Evolutionary conservation across 1,140 invertebrate species (phyloP).

Genomic region (Chlorops oryzae): DNA sequence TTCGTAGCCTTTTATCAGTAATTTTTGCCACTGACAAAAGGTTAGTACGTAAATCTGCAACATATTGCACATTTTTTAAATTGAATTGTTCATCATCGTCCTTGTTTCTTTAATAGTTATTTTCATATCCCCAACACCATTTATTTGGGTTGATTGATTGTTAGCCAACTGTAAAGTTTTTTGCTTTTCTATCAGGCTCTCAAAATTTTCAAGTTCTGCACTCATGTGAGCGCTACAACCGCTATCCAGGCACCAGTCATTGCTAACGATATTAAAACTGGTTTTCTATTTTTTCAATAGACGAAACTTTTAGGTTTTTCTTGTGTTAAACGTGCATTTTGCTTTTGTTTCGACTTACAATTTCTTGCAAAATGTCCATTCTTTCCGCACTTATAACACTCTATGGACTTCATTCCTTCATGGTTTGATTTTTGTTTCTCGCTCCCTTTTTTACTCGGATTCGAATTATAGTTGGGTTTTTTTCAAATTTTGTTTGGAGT

Average conservation of each 20-base stretch:
- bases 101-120: too few relatives aligned
- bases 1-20: slow-evolving; percentile 1
- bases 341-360: slow-evolving; percentile 3
- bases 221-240: background rate
- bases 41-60: background rate
- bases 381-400: slow-evolving; percentile 5
- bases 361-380: slow-evolving; percentile 5
- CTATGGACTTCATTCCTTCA: slow-evolving; percentile 13
- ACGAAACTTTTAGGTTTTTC: too few relatives aligned
- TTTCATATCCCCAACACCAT: background rate
- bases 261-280: too few relatives aligned
- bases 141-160: background rate
- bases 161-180: background rate
- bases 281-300: too few relatives aligned
- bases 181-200: background rate
- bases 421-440: background rate
- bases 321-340: too few relatives aligned
- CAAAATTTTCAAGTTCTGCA: background rate
- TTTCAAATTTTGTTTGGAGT: too few relatives aligned
- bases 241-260: background rate
- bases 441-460: too few relatives aligned
- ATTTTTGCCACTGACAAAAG: slow-evolving; percentile 3
- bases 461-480: too few relatives aligned
- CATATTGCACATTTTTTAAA: background rate
- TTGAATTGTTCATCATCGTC: too few relatives aligned